phyloP scores from a whole-genome alignment of 35 echinoderm and acorn worm species.

The Eucidaris tribuloides region DNA sequence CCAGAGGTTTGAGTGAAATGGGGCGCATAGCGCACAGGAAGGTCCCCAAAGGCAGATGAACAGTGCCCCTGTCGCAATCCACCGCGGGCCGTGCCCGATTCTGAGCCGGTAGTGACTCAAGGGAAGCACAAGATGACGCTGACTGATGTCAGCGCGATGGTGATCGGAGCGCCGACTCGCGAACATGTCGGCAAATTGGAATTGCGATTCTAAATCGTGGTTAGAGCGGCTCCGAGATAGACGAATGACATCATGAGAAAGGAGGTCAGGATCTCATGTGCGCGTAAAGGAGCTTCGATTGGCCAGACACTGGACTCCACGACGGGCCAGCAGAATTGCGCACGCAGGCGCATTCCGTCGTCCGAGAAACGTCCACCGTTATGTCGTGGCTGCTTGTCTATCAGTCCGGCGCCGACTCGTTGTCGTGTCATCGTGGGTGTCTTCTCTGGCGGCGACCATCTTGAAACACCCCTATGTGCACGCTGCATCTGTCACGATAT shows the following conservation, averaged over 20 bases:
- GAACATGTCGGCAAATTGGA: constrained; percentile 41
- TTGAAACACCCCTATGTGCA: too few relatives aligned
- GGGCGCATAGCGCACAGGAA: constrained; percentile 44
- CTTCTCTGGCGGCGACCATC: too few relatives aligned
- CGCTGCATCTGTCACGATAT: too few relatives aligned
- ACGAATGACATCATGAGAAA: constrained; percentile 7
- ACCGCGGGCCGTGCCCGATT: constrained; percentile 32
- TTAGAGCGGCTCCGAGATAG: constrained; percentile 35
- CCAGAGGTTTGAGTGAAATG: neutral
- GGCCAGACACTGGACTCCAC: constrained; percentile 35
- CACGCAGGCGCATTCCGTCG: constrained; percentile 21
- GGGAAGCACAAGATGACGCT: constrained; percentile 15
- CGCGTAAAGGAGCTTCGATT: constrained; percentile 32
- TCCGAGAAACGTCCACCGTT: too few relatives aligned
- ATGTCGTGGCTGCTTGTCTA: too few relatives aligned
- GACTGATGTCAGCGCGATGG: constrained; percentile 30
- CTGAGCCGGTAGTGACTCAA: constrained; percentile 44
- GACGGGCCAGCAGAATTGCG: constrained; percentile 12
- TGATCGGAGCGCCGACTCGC: constrained; percentile 48
- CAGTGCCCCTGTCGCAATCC: constrained; percentile 30
- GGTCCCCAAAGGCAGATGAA: constrained; percentile 34
- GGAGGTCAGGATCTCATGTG: neutral
- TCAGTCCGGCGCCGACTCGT: too few relatives aligned
- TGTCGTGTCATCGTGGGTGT: too few relatives aligned
- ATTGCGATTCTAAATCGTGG: constrained; percentile 53